These are phyloP conservation scores for Chaetodon auriga DNA, from an alignment of 2,113 vertebrate species.

Conservation along the genomic window DNA sequence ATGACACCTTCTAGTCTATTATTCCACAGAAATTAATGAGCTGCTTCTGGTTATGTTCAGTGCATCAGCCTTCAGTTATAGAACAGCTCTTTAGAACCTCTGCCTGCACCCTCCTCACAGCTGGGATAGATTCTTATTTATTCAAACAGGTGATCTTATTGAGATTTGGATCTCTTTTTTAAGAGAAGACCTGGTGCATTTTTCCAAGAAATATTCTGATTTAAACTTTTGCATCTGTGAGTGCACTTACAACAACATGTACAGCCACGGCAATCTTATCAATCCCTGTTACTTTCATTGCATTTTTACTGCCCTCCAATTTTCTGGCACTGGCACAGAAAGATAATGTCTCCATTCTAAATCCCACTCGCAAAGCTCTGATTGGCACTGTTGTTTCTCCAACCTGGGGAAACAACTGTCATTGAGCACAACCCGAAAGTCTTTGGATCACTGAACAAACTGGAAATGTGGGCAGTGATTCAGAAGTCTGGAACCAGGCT, in stretches of 20 bases:
- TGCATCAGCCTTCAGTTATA: too few species aligned
- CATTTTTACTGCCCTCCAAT: not conserved
- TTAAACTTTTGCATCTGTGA: not conserved
- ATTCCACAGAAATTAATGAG: too few species aligned
- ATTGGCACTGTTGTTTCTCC: not conserved
- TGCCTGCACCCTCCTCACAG: too few species aligned
- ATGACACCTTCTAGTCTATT: too few species aligned
- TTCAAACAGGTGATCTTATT: too few species aligned
- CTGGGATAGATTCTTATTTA: too few species aligned
- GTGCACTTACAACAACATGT: not conserved
- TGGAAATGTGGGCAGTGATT: not conserved
- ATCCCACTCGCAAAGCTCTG: not conserved
- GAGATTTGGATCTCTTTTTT: too few species aligned
- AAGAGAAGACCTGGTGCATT: not conserved
- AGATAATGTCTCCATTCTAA: conserved; percentile 3
- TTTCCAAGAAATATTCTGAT: not conserved
- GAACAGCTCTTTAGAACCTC: too few species aligned
- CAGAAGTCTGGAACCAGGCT: not conserved
- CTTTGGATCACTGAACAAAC: conserved; percentile 1
- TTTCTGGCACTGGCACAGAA: not conserved
- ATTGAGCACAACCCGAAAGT: conserved; percentile 5
- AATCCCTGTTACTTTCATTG: not conserved
- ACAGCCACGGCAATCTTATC: not conserved
- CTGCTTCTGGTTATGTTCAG: too few species aligned
- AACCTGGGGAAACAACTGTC: not conserved